Evolutionary conservation across 1,140 invertebrate genomes (phyloP), one percentile per base, ranked within the genome.

Genomic region (Pogonomyrmex barbatus): DNA sequence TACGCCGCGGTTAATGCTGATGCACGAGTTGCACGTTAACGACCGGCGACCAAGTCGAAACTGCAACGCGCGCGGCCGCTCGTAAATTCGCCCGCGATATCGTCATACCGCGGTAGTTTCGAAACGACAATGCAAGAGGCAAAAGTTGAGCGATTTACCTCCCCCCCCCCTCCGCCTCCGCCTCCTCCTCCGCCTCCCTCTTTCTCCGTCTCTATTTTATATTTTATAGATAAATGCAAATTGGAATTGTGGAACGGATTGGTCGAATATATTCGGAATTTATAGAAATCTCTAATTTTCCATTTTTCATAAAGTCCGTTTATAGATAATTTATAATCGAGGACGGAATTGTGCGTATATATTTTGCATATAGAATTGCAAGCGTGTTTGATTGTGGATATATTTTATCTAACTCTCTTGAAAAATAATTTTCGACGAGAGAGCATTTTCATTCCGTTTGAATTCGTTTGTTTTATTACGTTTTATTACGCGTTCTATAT

Each of bases 71-170:
- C 58, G 54, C 56, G 56, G 58, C 71, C 50, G 71, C 82, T 85
- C 82, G 82, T 85, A 85, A 85, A 85, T 85, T 78, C 68, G 4
- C 71, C 47, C n/a, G 73, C 58, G 33, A 78, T 85, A 85, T 85
- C 47, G 50, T 77, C 47, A 67, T 85, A 52, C 39, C 71, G 9
- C 24, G 63, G 4, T 42, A 54, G 82, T 78, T 65, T 52, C 82
- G 82, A 24, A 78, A 77, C 39, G 56, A 84, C 71, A 84, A 77
- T 84, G 70, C 14, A 24, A 24, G 56, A 81, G 14, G 45, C 36
- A 45, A 78, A 39, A 65, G 70, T 63, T 65, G 54, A 73, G 12
- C n/a, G 67, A 47, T 62, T 60, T 24, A 24, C 24, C 24, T 0
- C 24, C 63, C 24, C 17, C 30, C 30, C 12, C 9, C 12, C 30